Conservation (phyloP, 2,797 vertebrate genomes). For the Bovichtus variegatus region DNA sequence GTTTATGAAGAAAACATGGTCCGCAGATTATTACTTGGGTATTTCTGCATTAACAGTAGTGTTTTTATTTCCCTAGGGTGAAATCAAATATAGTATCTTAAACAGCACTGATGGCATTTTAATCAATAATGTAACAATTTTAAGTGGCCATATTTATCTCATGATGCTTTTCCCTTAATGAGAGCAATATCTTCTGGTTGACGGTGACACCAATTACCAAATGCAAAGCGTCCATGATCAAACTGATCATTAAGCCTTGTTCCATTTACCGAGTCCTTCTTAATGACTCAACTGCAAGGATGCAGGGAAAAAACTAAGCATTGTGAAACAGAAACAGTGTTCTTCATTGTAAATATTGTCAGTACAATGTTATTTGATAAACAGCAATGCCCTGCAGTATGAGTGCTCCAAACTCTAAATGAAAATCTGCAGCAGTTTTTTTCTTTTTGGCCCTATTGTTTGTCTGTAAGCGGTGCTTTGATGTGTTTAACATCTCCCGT, state of each 20-base stretch:
- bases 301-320: neutral
- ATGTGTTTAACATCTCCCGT: constrained; percentile 21
- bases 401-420: neutral
- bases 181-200: constrained; percentile 14
- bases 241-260: constrained; percentile 15
- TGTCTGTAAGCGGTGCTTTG: constrained; percentile 15
- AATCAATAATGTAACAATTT: constrained; percentile 38
- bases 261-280: constrained; percentile 15
- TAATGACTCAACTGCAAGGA: neutral
- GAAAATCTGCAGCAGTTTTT: constrained; percentile 22
- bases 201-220: constrained; percentile 47
- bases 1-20: neutral
- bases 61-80: constrained; percentile 11
- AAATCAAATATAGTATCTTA: constrained; percentile 12
- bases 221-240: constrained; percentile 24
- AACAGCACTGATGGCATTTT: constrained; percentile 1
- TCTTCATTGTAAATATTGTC: neutral
- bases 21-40: neutral
- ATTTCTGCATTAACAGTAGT: neutral
- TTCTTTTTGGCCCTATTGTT: constrained; percentile 26
- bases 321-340: neutral
- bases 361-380: constrained; percentile 20
- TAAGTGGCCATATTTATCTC: constrained; percentile 33
- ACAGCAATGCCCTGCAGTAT: neutral
- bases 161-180: constrained; percentile 32